Evolutionary conservation across 2,797 vertebrate species (phyloP), one percentile per base, ranked within the genome.

Genomic region (Coccyzus lansbergi): DNA sequence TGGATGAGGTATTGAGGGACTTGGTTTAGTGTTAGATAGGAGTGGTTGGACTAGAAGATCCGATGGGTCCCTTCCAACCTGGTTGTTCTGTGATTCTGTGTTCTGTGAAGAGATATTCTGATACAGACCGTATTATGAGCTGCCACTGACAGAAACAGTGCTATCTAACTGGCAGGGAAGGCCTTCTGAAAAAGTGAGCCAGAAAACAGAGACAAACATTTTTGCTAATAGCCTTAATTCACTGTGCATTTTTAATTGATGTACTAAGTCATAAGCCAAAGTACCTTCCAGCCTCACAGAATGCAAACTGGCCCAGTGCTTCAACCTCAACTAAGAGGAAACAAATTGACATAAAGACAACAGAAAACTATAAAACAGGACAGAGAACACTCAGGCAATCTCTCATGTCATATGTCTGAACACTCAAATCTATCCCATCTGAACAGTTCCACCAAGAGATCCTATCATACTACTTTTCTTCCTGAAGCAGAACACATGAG

Each of bases 321-420:
- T 80, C 40, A 46, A 3, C 5, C 14, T 60, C 56, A 70, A 80
- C 70, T 8, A 65, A 64, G 11, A 33, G 55, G 6, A 81, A 68
- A 65, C 7, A 65, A 69, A 36, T 2, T 9, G n/a, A 86, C 5
- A 4, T 25, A 28, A 84, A 62, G n/a, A 24, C 10, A 67, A 21
- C 14, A 44, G 15, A 72, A 76, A 74, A 34, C 4, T 48, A 59
- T 28, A 60, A 59, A 81, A 58, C 3, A 28, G 8, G 12, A 21
- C 31, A 10, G 15, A 64, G 49, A 83, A 81, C 68, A 70, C 15
- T 65, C 0, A 38, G 11, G 4, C 1, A 2, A 31, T 33, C 9
- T 64, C 59, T 84, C 10, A 19, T 3, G 6, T 40, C 25, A 0
- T 33, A 13, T n/a, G 26, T 55, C 67, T 78, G 63, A 92, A 68